phyloP scores from a whole-genome alignment of 2,113 vertebrate species.

The Ifrita kowaldi region DNA sequence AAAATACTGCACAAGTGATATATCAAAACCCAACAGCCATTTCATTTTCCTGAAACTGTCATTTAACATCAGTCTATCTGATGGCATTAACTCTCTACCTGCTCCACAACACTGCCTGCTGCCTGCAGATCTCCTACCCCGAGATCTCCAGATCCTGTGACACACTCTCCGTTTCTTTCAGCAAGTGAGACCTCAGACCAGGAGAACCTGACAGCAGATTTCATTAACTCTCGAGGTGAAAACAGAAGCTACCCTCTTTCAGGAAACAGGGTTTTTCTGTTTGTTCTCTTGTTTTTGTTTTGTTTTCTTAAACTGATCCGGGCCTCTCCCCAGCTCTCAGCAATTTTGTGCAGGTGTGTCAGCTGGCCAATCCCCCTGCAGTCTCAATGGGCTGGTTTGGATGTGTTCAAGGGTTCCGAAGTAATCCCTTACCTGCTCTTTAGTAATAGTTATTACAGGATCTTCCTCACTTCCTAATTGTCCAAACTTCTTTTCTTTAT shows the following conservation, averaged over 20 bases:
- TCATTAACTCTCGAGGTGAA: not conserved
- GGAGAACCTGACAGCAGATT: not conserved
- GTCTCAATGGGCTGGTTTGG: not conserved
- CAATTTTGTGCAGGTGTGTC: not conserved
- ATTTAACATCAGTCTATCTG: not conserved
- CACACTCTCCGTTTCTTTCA: not conserved
- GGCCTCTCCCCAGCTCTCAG: not conserved
- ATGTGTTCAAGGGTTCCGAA: conserved; percentile 45
- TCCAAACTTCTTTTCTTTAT: conserved; percentile 80
- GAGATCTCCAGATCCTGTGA: not conserved
- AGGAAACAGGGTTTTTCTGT: not conserved
- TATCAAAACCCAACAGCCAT: not conserved
- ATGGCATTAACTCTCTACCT: not conserved
- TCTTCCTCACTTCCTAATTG: conserved; percentile 82
- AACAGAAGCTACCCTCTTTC: not conserved
- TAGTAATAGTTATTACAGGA: conserved; percentile 74
- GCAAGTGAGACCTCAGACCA: not conserved
- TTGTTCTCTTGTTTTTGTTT: not conserved
- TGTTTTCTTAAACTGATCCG: not conserved
- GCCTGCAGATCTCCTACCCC: not conserved
- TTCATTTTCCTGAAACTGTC: not conserved
- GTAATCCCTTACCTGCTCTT: conserved; percentile 68
- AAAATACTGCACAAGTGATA: not conserved
- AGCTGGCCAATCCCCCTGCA: not conserved
- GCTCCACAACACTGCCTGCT: not conserved